phyloP scores from a whole-genome alignment of 2,888 invertebrate species.

The Cataglyphis cursor region DNA sequence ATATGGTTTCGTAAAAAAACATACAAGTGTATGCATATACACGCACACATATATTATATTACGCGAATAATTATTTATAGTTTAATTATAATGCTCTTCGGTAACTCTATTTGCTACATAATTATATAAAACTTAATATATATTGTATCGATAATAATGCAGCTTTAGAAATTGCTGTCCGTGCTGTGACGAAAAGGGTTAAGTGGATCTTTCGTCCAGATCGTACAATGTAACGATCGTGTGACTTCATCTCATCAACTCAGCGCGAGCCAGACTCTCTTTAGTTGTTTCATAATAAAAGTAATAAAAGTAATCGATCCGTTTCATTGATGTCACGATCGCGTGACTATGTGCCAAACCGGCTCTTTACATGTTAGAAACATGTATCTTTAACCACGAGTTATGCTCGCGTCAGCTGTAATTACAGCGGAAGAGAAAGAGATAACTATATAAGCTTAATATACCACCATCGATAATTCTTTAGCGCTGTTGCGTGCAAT shows the following conservation, averaged over 20 bases:
- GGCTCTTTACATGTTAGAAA: slow-evolving; percentile 44
- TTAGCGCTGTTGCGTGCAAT: slow-evolving; percentile 11
- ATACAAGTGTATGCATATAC: background rate
- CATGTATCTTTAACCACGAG: slow-evolving; percentile 40
- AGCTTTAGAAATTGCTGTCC: slow-evolving; percentile 4
- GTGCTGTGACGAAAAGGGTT: slow-evolving; percentile 6
- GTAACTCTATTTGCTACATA: background rate
- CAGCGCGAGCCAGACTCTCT: slow-evolving; percentile 11
- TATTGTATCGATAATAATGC: slow-evolving; percentile 24
- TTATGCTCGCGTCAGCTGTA: slow-evolving; percentile 39
- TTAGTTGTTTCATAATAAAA: slow-evolving; percentile 36
- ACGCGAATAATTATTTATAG: background rate
- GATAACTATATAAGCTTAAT: slow-evolving; percentile 45
- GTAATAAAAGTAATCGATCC: slow-evolving; percentile 54
- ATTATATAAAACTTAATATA: slow-evolving; percentile 28
- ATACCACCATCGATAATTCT: slow-evolving; percentile 21
- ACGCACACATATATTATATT: background rate
- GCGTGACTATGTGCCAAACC: slow-evolving; percentile 47
- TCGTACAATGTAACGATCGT: slow-evolving; percentile 38
- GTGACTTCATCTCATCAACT: slow-evolving; percentile 43
- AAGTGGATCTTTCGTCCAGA: slow-evolving; percentile 32
- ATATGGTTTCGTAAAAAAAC: slow-evolving; percentile 6
- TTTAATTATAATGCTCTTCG: slow-evolving; percentile 7
- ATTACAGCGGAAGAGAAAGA: slow-evolving; percentile 43
- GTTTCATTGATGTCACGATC: slow-evolving; percentile 55